These are phyloP conservation scores for Enteromius argenteus DNA, from an alignment of 2,797 vertebrate genomes.

Conservation along the genomic window DNA sequence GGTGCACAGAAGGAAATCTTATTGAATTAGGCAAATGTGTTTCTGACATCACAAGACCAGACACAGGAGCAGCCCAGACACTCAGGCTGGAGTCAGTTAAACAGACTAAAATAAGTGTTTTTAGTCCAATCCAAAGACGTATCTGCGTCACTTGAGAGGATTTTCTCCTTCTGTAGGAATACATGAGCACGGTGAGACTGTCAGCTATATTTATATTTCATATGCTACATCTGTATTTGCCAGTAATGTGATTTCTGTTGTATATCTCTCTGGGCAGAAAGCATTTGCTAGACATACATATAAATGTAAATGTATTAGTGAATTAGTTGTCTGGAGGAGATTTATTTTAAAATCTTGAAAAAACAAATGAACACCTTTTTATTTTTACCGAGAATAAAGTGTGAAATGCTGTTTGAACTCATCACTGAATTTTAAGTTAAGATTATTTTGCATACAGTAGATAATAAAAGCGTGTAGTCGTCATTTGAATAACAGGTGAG, in stretches of 20 bases:
- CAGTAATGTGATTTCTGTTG: background rate
- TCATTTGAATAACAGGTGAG: constrained; percentile 22
- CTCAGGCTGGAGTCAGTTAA: constrained; percentile 35
- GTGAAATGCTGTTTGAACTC: background rate
- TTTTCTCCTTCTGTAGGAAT: background rate
- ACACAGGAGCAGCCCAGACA: constrained; percentile 37
- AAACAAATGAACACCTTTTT: background rate
- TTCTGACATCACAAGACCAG: constrained; percentile 71
- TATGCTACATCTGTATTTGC: background rate
- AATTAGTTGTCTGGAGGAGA: background rate
- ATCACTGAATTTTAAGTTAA: background rate
- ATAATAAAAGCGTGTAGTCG: background rate
- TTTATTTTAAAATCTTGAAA: background rate
- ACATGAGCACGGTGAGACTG: constrained; percentile 17
- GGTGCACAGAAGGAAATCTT: constrained; percentile 54
- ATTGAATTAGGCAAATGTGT: constrained; percentile 79
- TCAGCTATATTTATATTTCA: background rate
- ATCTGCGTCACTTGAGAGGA: background rate
- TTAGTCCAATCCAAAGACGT: background rate
- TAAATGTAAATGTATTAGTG: background rate
- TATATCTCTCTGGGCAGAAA: background rate
- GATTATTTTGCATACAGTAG: constrained; percentile 20
- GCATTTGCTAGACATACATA: background rate
- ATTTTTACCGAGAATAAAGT: background rate
- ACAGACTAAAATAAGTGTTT: background rate